These are phyloP conservation scores for Hypotaenidia okinawae DNA, from an alignment of 2,797 vertebrate genomes.

Conservation along the genomic window DNA sequence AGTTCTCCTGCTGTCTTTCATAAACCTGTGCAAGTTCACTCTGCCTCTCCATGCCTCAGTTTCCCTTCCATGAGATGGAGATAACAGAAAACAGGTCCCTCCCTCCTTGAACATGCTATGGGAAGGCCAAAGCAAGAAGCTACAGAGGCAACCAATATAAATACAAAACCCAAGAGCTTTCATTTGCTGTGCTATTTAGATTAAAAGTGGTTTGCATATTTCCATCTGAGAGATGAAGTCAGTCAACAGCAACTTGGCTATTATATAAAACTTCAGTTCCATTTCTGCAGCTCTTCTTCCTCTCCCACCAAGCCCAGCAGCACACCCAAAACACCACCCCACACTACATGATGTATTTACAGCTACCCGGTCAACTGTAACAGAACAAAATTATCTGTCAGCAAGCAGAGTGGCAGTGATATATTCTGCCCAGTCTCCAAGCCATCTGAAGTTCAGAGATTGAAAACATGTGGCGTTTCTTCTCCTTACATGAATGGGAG, in stretches of 20 bases:
- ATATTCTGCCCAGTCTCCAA: neutral
- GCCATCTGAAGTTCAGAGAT: neutral
- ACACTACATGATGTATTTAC: neutral
- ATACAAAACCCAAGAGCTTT: neutral
- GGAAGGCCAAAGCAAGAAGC: neutral
- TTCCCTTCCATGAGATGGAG: neutral
- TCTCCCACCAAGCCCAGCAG: neutral
- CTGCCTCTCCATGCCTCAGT: neutral
- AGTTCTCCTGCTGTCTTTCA: neutral
- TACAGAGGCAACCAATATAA: neutral
- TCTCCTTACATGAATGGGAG: neutral
- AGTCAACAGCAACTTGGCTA: neutral
- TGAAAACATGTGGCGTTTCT: neutral
- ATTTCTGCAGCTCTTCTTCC: neutral
- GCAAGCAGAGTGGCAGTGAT: neutral
- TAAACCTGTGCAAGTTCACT: neutral
- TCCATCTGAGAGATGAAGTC: neutral
- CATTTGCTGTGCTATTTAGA: neutral
- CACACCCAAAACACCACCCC: neutral
- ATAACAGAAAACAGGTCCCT: neutral
- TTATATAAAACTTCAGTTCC: neutral
- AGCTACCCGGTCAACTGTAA: neutral
- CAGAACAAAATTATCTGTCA: neutral
- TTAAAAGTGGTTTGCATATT: neutral
- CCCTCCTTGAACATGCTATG: neutral